These are phyloP conservation scores for Galeopsomyia nigrocyanea DNA, from an alignment of 2,888 invertebrate species.

Conservation along the genomic window DNA sequence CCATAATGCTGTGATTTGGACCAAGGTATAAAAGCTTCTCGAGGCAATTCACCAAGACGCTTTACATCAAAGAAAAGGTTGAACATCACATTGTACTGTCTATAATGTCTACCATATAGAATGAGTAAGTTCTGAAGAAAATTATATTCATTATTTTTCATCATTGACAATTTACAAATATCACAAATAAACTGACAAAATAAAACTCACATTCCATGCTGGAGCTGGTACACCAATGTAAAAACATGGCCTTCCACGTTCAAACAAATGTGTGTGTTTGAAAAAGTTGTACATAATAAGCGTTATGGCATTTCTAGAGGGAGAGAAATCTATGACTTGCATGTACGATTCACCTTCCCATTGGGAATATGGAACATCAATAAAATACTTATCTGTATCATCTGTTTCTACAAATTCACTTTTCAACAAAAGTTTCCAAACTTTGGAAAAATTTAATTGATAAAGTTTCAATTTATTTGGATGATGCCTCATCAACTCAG, in stretches of 20 bases:
- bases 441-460: constrained; percentile 73
- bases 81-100: constrained; percentile 75
- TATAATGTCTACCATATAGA: constrained; percentile 66
- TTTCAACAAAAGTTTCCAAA: constrained; percentile 73
- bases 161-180: constrained; percentile 1
- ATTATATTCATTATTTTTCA: constrained; percentile 11
- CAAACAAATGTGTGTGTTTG: constrained; percentile 72
- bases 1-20: constrained; percentile 55
- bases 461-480: constrained; percentile 69
- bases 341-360: constrained; percentile 72
- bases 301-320: constrained; percentile 73
- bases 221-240: constrained; percentile 72
- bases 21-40: constrained; percentile 78
- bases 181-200: constrained; percentile 10
- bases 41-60: constrained; percentile 70
- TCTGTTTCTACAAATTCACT: constrained; percentile 74
- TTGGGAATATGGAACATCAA: constrained; percentile 68
- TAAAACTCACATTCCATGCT: constrained; percentile 33
- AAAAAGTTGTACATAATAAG: constrained; percentile 75
- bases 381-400: constrained; percentile 72
- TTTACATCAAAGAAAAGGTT: constrained; percentile 78
- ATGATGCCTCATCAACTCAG: constrained; percentile 68
- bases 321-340: constrained; percentile 75
- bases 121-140: background rate
- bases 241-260: constrained; percentile 75